Evolutionary conservation across 2,888 invertebrate genomes (phyloP).

Genomic region (Odontothrips loti): DNA sequence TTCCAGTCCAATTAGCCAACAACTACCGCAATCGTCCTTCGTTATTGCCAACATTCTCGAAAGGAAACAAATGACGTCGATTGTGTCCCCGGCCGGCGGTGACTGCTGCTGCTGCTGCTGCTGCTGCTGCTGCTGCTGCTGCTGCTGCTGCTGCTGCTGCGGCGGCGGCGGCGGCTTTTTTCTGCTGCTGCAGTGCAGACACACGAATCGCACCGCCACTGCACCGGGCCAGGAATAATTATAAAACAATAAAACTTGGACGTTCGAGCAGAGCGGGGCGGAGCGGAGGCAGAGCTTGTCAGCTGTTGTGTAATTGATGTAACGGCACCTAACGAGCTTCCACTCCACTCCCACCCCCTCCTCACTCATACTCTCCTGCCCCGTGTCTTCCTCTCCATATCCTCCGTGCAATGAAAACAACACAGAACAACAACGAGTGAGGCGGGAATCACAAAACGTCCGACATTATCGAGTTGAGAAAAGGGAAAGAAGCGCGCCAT

Average conservation of each 20-base stretch:
- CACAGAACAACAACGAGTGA: too few species aligned
- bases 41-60: constrained; percentile 11
- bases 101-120: neutral
- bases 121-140: neutral
- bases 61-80: neutral
- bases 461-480: too few species aligned
- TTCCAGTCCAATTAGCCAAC: constrained; percentile 14
- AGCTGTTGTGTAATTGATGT: neutral
- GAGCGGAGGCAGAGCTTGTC: neutral
- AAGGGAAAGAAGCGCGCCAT: too few species aligned
- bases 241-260: neutral
- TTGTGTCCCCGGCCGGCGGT: neutral
- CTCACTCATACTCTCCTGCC: too few species aligned
- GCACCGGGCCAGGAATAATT: neutral
- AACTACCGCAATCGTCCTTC: neutral
- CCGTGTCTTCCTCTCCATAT: too few species aligned
- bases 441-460: too few species aligned
- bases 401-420: too few species aligned
- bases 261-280: too few species aligned
- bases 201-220: too few species aligned
- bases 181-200: neutral
- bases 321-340: constrained; percentile 6
- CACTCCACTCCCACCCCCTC: neutral
- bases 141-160: neutral
- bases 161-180: neutral